These are phyloP conservation scores for Empidonax traillii DNA, from an alignment of 2,113 vertebrate species.

Conservation along the genomic window DNA sequence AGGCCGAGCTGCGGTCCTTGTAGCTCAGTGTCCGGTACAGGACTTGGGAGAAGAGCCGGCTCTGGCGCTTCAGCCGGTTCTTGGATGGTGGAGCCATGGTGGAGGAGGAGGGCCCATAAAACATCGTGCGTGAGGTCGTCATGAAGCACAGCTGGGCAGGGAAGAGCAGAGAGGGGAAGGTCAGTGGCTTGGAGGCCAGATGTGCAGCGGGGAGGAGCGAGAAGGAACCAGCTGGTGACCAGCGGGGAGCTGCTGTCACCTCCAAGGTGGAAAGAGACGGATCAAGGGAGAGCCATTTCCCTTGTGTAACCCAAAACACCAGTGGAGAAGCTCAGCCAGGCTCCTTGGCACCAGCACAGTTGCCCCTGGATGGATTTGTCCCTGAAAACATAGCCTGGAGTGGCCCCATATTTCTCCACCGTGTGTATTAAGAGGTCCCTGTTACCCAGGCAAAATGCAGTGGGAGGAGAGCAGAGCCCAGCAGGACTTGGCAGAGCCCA, in stretches of 20 bases:
- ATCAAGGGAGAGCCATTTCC: rapidly evolving
- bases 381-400: neutral
- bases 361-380: neutral
- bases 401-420: neutral
- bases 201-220: neutral
- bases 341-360: neutral
- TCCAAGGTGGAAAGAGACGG: neutral
- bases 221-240: neutral
- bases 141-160: neutral
- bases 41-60: constrained; percentile 88
- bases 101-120: constrained; percentile 87
- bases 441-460: neutral
- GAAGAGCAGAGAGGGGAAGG: neutral
- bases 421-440: neutral
- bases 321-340: neutral
- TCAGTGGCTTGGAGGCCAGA: neutral
- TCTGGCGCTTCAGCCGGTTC: constrained; percentile 89
- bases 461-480: neutral
- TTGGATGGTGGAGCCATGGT: constrained; percentile 91
- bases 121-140: constrained; percentile 77
- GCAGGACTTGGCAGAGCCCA: neutral
- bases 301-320: neutral
- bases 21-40: constrained; percentile 91
- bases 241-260: rapidly evolving
- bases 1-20: constrained; percentile 80